Conservation (phyloP, 2,797 vertebrate genomes). For the Lacerta bilineata region DNA sequence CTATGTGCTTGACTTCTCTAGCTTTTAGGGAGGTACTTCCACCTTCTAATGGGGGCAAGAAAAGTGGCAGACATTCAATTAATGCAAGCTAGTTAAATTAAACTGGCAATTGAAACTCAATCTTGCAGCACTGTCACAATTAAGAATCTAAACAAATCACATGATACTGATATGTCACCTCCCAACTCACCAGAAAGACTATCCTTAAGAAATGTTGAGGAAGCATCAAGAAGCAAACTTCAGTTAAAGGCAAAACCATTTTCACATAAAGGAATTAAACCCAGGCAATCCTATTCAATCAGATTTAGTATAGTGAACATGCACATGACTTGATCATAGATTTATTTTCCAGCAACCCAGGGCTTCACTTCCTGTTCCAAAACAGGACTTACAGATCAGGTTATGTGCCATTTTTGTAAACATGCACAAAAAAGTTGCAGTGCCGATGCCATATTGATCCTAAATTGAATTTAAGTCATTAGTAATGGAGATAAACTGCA, state of each 20-base stretch:
- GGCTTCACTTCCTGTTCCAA: slow-evolving; percentile 15
- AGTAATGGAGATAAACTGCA: slow-evolving; percentile 22
- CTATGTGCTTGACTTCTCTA: background rate
- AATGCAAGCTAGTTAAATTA: background rate
- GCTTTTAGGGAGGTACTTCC: background rate
- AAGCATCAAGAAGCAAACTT: background rate
- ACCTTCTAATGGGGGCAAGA: background rate
- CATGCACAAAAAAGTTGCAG: slow-evolving; percentile 13
- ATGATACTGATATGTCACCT: background rate
- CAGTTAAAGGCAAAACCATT: background rate
- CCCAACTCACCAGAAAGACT: background rate
- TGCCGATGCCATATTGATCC: background rate
- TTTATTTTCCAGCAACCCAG: slow-evolving; percentile 24
- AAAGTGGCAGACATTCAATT: background rate
- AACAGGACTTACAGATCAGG: slow-evolving; percentile 22
- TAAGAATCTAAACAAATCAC: background rate
- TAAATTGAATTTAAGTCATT: background rate
- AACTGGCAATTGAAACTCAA: slow-evolving; percentile 45
- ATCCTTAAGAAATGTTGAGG: background rate
- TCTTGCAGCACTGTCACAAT: slow-evolving; percentile 32
- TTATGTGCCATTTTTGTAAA: background rate
- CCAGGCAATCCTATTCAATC: slow-evolving; percentile 17
- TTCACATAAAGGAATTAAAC: slow-evolving; percentile 20
- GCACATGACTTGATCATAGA: slow-evolving; percentile 20
- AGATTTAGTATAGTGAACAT: slow-evolving; percentile 28